Base-by-base conservation (phyloP, 2,888 invertebrate genomes). In the Melangyna quadrimaculata region DNA sequence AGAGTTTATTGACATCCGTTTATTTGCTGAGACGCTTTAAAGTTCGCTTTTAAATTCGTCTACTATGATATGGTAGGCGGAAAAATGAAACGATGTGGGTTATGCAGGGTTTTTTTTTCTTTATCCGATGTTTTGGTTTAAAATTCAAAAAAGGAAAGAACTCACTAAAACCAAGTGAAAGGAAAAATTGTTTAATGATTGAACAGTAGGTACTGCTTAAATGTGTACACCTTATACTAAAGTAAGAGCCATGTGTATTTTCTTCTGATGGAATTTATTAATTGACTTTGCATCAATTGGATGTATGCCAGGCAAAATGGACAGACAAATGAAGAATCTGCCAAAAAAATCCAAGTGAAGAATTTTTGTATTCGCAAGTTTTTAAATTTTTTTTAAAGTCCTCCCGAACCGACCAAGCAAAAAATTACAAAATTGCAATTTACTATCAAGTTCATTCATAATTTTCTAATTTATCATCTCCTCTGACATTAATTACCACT, bases 1-100 rank as follows among this genome's bases (percentile, higher is more conserved):
- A 59, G 72, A 57, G 80, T 67, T 81, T 55, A 80, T 55, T 80
- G 77, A 86, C 84, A 86, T 81, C 72, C 84, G 81, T 17, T 77
- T 61, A 51, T 45, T 48, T 48, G 19, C 12, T 24, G 65, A 74
- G 63, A 74, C 40, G 32, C 83, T 55, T 43, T 22, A 27, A 35
- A 61, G 83, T 77, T n/a, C n/a, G n/a, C 65, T 48, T 27, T 55
- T 27, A 10, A 10, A 37, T 35, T 17, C 10, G 5, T 29, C 29
- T 29, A 53, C 27, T 27, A 12, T 10, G 22, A 19, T 59, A 19
- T 7, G 17, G 72, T 35, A 32, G 10, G 43, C 12, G 27, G n/a
- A 4, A 24, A 12, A 61, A 17, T 6, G 43, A 45, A 29, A 19
- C 5, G 29, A 19, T 8, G 32, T 40, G 17, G n/a, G 43, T 75